These are phyloP conservation scores for Orgyia antiqua DNA, from an alignment of 2,888 invertebrate genomes.

Conservation along the genomic window DNA sequence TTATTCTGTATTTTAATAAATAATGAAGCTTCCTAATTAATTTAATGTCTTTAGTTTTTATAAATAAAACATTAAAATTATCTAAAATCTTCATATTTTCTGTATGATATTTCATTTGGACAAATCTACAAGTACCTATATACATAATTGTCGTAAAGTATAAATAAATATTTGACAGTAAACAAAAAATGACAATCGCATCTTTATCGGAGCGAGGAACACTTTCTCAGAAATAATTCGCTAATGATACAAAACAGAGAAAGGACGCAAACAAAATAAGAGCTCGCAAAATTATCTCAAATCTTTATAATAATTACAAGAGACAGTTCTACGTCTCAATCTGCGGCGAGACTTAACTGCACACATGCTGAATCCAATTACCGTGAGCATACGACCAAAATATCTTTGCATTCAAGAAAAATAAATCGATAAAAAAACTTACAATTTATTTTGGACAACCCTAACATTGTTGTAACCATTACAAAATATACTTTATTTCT, in stretches of 20 bases:
- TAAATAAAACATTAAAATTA: too few relatives aligned
- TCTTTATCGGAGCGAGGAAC: conserved; percentile 12
- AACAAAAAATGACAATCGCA: conserved; percentile 7
- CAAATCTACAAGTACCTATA: too few relatives aligned
- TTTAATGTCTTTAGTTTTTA: too few relatives aligned
- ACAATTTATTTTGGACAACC: conserved; percentile 41
- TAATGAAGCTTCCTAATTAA: too few relatives aligned
- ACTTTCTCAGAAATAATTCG: conserved; percentile 26
- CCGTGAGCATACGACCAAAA: conserved; percentile 45
- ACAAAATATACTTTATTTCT: neutral
- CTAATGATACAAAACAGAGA: conserved; percentile 34
- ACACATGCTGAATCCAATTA: conserved; percentile 63
- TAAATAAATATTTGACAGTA: too few relatives aligned
- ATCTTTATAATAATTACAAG: conserved; percentile 74
- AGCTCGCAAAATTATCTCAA: conserved; percentile 49
- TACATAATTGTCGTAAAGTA: too few relatives aligned
- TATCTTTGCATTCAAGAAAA: conserved; percentile 54
- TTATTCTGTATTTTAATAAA: too few relatives aligned
- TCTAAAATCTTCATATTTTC: too few relatives aligned
- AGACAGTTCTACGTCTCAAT: conserved; percentile 66
- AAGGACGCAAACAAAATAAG: conserved; percentile 33
- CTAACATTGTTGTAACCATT: conserved; percentile 23
- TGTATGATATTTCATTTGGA: too few relatives aligned
- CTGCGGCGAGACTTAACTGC: conserved; percentile 26
- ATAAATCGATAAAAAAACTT: conserved; percentile 47